Base-by-base conservation (phyloP, 2,888 invertebrate species). In the Silvanus unidentatus region DNA sequence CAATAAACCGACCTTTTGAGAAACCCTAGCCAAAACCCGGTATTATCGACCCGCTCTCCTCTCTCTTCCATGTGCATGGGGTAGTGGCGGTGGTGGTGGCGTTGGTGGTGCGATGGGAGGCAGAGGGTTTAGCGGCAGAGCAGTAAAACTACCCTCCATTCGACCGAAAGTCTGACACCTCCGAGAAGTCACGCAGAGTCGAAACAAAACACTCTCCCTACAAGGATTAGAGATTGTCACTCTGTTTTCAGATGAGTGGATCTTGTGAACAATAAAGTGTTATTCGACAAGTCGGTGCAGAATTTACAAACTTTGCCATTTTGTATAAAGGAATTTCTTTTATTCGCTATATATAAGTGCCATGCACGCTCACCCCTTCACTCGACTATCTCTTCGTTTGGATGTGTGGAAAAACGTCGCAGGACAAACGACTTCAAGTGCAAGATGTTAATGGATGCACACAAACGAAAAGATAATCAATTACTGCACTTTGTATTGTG, bases 181-280 rank as follows among this genome's bases (percentile, higher is more conserved):
- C 55, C 53, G 57, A 61, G 61, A 62, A 63, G 62, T 64, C 63
- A 63, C 63, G 63, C 63, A 59, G 62, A 57, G 58, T 54, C 63
- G 60, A 65, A 65, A 63, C 63, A 64, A 63, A 62, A 62, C 63
- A 62, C 61, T n/a, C n/a, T 62, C 60, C 60, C 61, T 59, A 62
- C 63, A 59, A 62, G 61, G 61, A 63, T 63, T 62, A 63, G 63
- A 64, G 62, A 63, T 63, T 63, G 64, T 64, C 63, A 63, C 62
- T 63, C 8, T 62, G 64, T 60, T 62, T 64, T 61, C 63, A 57
- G 62, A 62, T 57, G 64, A 63, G 62, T 62, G 60, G 64, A 63
- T 63, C 60, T 53, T 51, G 55, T 52, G 55, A 62, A 62, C 62
- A 63, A 63, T 63, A 62, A 62, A 62, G 59, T 59, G 55, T 60